Base-by-base conservation (phyloP, 2,888 invertebrate genomes). In the Endotricha flammealis region DNA sequence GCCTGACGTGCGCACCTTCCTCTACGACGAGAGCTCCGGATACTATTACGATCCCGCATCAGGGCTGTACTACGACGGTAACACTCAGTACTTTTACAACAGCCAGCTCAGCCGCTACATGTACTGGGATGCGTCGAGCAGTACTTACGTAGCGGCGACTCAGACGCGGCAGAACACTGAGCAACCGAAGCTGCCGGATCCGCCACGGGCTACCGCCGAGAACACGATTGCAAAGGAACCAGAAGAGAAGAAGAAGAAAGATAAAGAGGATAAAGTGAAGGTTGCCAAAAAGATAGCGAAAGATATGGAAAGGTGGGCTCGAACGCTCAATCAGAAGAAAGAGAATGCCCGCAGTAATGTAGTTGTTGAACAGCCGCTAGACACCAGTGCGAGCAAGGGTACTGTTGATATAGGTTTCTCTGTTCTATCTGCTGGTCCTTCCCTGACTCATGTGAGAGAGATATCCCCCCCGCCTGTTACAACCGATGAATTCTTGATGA, bases 201-300 rank as follows among this genome's bases (percentile, higher is more conserved):
- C 76, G 25, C 69, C 69, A 7, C 41, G 64, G 16, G 67, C 71
- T 8, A 66, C 78, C 0, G 55, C 53, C 7, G 74, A 73, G 24
- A 70, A 74, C 20, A 77, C 76, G 1, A 78, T 76, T 35, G 53
- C 48, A 3, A 79, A 78, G 50, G 83, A 85, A 10, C 72, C 76
- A 0, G 80, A 79, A 8, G 90, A 90, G 41, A 90, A 90, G 44
- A 91, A 91, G 72, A 94, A 93, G 69, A 91, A 90, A 52, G 91
- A 90, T 29, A 95, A 95, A 55, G 95, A 94, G 42, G 97, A 97
- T 57, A 97, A 98, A 83, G 97, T 97, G 0, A 98, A 98, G 81
- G 96, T 97, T 7, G 98, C 98, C 3, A 98, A 98, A 70, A 97
- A 97, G 75, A 98, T 98, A 52, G 98, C 98, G 0, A 98, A 98